These are phyloP conservation scores for Puffinus mauretanicus DNA, from an alignment of 2,113 vertebrate species.

Conservation along the genomic window DNA sequence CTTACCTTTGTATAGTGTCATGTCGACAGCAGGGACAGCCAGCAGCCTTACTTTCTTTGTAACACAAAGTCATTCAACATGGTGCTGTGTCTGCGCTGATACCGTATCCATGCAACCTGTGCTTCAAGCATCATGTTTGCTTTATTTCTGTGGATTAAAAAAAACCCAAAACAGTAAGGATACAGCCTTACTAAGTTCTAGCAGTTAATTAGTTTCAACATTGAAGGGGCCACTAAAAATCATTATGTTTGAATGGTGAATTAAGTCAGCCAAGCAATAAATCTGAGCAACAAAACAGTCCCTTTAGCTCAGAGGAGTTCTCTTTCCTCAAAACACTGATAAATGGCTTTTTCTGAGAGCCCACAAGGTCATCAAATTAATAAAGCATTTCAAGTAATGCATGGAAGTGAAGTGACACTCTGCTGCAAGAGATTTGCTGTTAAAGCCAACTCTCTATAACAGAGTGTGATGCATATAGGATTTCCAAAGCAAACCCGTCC, in stretches of 20 bases:
- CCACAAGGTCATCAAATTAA: conserved; percentile 52
- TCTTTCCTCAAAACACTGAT: conserved; percentile 32
- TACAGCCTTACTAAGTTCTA: background rate
- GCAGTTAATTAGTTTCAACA: conserved; percentile 55
- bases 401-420: conserved; percentile 40
- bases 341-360: conserved; percentile 35
- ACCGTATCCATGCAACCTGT: background rate
- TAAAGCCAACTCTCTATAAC: conserved; percentile 25
- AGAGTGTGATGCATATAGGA: background rate
- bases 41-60: background rate
- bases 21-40: background rate
- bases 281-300: conserved; percentile 50
- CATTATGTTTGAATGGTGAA: conserved; percentile 43
- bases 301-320: conserved; percentile 7
- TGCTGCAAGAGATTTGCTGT: conserved; percentile 38
- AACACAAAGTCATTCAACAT: background rate
- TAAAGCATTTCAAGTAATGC: conserved; percentile 57
- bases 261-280: conserved; percentile 62
- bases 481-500: conserved; percentile 11
- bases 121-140: background rate
- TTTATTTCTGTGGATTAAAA: background rate
- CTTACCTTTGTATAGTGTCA: background rate
- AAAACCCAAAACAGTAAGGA: background rate
- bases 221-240: conserved; percentile 55
- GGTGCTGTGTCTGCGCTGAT: background rate